Percentiles rank a stretch among this genome's conserved stretches.
phyloP scores from a whole-genome alignment of 2,113 vertebrate genomes.

The Atrichornis clamosus region DNA sequence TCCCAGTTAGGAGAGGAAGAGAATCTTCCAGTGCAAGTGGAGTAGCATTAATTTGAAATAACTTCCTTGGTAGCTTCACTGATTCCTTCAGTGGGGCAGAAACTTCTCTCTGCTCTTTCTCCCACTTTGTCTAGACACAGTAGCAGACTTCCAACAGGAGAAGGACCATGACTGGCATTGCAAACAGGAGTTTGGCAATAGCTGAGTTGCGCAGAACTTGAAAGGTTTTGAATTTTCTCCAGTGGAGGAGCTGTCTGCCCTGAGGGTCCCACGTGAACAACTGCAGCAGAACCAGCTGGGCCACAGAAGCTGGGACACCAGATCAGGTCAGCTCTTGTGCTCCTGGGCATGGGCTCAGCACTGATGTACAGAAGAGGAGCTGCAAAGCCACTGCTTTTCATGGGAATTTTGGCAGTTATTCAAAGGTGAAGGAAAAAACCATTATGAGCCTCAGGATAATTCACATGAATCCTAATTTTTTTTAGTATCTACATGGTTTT shows the following conservation, averaged over 20 bases:
- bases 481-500: not conserved
- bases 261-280: not conserved
- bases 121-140: not conserved
- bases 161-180: not conserved
- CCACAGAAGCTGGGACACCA: not conserved
- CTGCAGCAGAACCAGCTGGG: not conserved
- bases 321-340: not conserved
- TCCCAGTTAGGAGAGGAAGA: not conserved
- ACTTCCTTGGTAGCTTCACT: not conserved
- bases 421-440: not conserved
- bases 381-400: not conserved
- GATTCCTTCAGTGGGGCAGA: not conserved
- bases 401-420: not conserved
- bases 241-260: not conserved
- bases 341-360: not conserved
- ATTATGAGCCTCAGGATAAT: not conserved
- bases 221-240: not conserved
- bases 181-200: not conserved
- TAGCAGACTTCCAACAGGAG: not conserved
- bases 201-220: not conserved
- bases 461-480: not conserved
- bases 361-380: not conserved
- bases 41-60: not conserved
- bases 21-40: not conserved
- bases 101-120: not conserved